Base-by-base conservation (phyloP, 2,113 vertebrate genomes). In the Corapipo altera region DNA sequence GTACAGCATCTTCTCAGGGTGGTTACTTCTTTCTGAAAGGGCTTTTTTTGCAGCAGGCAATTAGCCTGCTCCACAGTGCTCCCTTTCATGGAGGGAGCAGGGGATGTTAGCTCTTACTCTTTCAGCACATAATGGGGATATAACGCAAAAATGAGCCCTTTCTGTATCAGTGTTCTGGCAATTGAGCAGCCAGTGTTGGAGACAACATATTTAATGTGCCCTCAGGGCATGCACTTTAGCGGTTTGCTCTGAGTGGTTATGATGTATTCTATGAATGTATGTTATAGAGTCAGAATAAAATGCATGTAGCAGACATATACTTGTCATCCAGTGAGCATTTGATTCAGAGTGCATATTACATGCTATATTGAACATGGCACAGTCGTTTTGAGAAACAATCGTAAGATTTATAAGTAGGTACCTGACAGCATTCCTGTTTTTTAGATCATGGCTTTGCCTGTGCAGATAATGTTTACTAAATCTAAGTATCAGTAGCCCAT, bases 211-310 rank as follows among this genome's bases (percentile, higher is more conserved):
- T 94, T 87, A 78, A 88, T 78, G 70, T 93, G 83, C 85, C 90
- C 88, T 93, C 85, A 30, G 90, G 91, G 93, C 85, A 95, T 96
- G 78, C 91, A 95, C 91, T 95, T 39, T 81, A 92, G 94, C 70
- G 52, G 78, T 93, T 97, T 92, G 83, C 95, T 91, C 91, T 76
- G 85, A 92, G 88, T 95, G 77, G 72, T 94, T 97, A 93, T 78
- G 78, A 91, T 89, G 79, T 95, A 78, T 92, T 96, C 95, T 95
- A 78, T 97, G 95, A 97, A 97, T 97, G 85, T 97, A 95, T 95
- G 94, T 96, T 94, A 86, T 91, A 84, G 67, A 94, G 91, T 96
- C 83, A 83, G 81, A 96, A 96, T 92, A 93, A 97, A 96, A 94
- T 96, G 96, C 91, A 89, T 86, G 91, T 95, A 88, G 93, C 92